phyloP scores from a whole-genome alignment of 1,140 invertebrate genomes.

The Lamellibrachia luymesi region DNA sequence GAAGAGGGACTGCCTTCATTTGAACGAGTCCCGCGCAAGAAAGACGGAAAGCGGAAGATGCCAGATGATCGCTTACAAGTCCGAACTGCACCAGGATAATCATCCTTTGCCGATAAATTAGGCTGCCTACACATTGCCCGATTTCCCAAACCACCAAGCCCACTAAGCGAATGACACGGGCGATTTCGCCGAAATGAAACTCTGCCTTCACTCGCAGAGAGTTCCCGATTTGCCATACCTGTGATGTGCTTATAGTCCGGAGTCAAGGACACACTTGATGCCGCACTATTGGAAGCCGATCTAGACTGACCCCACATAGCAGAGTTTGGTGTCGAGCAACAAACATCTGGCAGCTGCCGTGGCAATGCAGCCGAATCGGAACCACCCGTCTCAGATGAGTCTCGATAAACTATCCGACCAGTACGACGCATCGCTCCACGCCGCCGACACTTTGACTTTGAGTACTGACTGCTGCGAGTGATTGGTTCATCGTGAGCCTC shows the following conservation, averaged over 20 bases:
- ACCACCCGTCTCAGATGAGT: background rate
- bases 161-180: background rate
- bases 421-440: conserved; percentile 8
- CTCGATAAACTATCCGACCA: conserved; percentile 9
- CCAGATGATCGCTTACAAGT: background rate
- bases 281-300: background rate
- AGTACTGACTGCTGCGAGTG: conserved; percentile 37
- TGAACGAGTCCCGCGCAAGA: background rate
- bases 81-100: background rate
- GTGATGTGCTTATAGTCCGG: background rate
- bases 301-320: background rate
- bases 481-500: background rate
- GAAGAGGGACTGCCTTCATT: background rate
- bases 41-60: background rate
- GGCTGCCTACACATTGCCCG: background rate
- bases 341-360: background rate
- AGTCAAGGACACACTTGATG: background rate
- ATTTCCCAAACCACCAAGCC: background rate
- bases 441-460: conserved; percentile 1
- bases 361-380: background rate
- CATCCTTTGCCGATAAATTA: background rate
- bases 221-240: background rate
- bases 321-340: background rate
- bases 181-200: background rate
- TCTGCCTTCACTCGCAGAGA: background rate